Evolutionary conservation across 2,888 invertebrate genomes (phyloP).

Genomic region (Diarsia mendica): DNA sequence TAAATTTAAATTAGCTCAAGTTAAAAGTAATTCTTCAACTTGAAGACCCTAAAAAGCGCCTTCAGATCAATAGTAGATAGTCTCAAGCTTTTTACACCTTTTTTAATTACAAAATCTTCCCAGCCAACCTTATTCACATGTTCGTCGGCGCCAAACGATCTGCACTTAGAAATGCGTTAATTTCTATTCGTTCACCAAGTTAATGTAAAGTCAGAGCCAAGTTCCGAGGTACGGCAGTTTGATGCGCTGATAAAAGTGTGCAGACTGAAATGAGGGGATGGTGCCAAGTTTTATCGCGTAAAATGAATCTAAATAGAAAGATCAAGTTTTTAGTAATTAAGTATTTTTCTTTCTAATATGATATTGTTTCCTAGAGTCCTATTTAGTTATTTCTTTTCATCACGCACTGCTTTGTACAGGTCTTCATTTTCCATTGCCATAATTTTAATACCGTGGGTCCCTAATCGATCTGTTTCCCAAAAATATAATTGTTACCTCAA

Average conservation of each 20-base stretch:
- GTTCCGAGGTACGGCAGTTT: slow-evolving; percentile 33
- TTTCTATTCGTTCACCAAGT: slow-evolving; percentile 40
- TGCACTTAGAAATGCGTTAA: slow-evolving; percentile 53
- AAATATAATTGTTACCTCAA: too few species aligned
- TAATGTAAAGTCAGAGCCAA: slow-evolving; percentile 49
- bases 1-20: not conserved
- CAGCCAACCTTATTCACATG: slow-evolving; percentile 19
- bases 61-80: not conserved
- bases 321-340: not conserved
- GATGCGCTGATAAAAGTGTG: slow-evolving; percentile 38
- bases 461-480: not conserved
- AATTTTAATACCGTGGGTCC: not conserved
- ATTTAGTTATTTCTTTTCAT: not conserved
- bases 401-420: not conserved
- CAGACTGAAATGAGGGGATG: slow-evolving; percentile 12
- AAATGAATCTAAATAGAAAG: not conserved
- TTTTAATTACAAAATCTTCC: not conserved
- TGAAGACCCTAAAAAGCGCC: not conserved
- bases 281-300: slow-evolving; percentile 29
- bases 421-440: not conserved
- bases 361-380: not conserved
- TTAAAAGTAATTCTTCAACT: not conserved
- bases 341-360: not conserved
- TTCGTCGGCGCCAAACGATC: slow-evolving; percentile 47
- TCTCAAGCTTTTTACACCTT: not conserved